A percentile compares a stretch with the other conserved stretches of the same genome.
phyloP scores from a whole-genome alignment of 1,140 invertebrate species.

The Sweltsa coloradensis region DNA sequence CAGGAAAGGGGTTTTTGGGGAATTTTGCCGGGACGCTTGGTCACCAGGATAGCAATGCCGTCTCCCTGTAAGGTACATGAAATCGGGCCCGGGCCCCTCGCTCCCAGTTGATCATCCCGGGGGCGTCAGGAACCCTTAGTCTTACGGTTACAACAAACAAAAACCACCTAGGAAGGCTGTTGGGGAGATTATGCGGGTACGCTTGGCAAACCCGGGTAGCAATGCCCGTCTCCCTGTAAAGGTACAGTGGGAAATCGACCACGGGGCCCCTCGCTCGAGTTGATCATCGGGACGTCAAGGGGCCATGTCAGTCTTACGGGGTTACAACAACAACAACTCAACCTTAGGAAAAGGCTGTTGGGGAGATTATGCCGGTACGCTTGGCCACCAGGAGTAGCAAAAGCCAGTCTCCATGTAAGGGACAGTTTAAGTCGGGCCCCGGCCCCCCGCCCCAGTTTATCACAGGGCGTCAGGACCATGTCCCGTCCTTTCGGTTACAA shows the following conservation, averaged over 20 bases:
- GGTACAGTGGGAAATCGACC: slow-evolving; percentile 35
- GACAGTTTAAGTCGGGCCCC: slow-evolving; percentile 33
- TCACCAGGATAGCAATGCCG: no score
- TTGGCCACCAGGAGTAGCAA: slow-evolving; percentile 51
- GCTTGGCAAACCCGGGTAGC: slow-evolving; percentile 50
- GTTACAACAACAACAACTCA: slow-evolving; percentile 29
- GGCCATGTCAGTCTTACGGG: slow-evolving; percentile 42
- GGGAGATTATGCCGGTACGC: slow-evolving; percentile 48
- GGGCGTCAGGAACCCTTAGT: slow-evolving; percentile 44
- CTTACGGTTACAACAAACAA: no score
- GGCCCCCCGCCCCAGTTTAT: slow-evolving; percentile 45
- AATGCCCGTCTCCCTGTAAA: slow-evolving; percentile 56
- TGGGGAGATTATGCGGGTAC: slow-evolving; percentile 49
- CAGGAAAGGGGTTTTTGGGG: no score
- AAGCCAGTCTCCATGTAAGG: slow-evolving; percentile 58
- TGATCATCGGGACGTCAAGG: slow-evolving; percentile 49
- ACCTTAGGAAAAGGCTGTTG: slow-evolving; percentile 55
- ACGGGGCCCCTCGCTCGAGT: slow-evolving; percentile 41
- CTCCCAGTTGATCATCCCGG: slow-evolving; percentile 51
- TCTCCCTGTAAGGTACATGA: no score
- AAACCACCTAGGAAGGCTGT: no score
- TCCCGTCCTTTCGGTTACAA: slow-evolving; percentile 39
- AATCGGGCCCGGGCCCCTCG: no score
- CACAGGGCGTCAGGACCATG: slow-evolving; percentile 46
- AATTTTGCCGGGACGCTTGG: no score